Evolutionary conservation across 2,113 vertebrate species (phyloP), one percentile per base, ranked within the genome.

Genomic region (Dendropsophus ebraccatus): DNA sequence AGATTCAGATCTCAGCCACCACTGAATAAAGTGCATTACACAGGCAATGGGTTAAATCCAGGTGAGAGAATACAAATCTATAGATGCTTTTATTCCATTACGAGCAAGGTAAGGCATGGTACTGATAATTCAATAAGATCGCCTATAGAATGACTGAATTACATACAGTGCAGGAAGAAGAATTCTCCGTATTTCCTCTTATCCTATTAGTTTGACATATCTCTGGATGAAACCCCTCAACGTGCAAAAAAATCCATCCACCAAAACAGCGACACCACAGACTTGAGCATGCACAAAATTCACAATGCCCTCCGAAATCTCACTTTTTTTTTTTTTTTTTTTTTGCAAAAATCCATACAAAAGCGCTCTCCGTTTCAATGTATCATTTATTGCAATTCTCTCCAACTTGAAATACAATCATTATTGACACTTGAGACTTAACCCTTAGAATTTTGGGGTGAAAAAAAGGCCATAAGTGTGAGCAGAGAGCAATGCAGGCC

Each of bases 311-410:
- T 21, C 2, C 32, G 5, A 77, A 32, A 49, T 50, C 25, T 76
- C 74, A 77, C 9, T 10, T 28, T n/a, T n/a, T n/a, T n/a, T n/a
- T n/a, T n/a, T n/a, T n/a, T n/a, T n/a, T n/a, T n/a, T n/a, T n/a
- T n/a, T n/a, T 3, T 47, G 28, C 41, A 81, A 65, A 25, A 69
- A 50, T 82, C 19, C 25, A 82, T 67, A 70, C 81, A 67, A 70
- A 52, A n/a, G 28, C 17, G 19, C n/a, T 41, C 21, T 50, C 49
- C 23, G 11, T 58, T 54, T 58, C 23, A 45, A n/a, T 21, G 16
- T 13, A 41, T 52, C n/a, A 72, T 83, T 70, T 62, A 81, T 81
- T 81, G 32, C 35, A 45, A 37, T 62, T 28, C 9, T 16, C 23
- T 28, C 16, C 41, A 62, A 25, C 13, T 80, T 80, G 25, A n/a